A percentile compares a stretch with the other conserved stretches of the same genome.
Conservation (phyloP, 2,888 invertebrate species). For the Pheosia gnoma region DNA sequence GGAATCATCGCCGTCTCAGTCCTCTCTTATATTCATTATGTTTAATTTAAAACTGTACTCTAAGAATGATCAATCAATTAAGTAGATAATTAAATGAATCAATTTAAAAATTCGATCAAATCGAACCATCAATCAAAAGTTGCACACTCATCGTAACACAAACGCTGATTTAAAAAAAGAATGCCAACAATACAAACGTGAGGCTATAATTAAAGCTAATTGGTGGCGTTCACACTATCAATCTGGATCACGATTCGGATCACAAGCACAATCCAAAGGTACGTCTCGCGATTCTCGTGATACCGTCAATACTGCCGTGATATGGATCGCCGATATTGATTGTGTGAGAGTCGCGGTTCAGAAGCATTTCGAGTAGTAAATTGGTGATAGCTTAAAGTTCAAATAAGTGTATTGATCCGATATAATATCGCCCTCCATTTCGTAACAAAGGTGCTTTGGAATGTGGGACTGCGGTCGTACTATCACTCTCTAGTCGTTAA, state of each 20-base stretch:
- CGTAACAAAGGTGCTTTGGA: constrained; percentile 2
- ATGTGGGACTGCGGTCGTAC: not conserved
- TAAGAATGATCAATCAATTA: not conserved
- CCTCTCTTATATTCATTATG: no score
- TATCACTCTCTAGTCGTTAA: not conserved
- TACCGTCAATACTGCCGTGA: no score
- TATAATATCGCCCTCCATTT: not conserved
- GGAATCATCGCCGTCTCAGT: no score
- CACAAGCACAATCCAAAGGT: no score
- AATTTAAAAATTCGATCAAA: constrained; percentile 1
- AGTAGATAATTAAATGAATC: not conserved
- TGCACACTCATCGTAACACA: constrained; percentile 11
- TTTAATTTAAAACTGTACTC: not conserved
- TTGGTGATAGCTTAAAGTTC: constrained; percentile 11
- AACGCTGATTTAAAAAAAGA: constrained; percentile 4
- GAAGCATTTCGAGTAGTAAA: constrained; percentile 13
- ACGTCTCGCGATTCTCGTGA: no score
- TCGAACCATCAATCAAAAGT: not conserved
- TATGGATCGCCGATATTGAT: no score
- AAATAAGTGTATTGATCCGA: not conserved
- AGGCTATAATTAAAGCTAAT: constrained; percentile 14
- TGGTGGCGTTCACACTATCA: no score
- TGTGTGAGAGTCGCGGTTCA: not conserved
- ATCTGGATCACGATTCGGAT: no score
- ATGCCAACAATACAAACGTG: not conserved